Base-by-base conservation (phyloP, 2,888 invertebrate species). In the Lepeophtheirus nordmannii region DNA sequence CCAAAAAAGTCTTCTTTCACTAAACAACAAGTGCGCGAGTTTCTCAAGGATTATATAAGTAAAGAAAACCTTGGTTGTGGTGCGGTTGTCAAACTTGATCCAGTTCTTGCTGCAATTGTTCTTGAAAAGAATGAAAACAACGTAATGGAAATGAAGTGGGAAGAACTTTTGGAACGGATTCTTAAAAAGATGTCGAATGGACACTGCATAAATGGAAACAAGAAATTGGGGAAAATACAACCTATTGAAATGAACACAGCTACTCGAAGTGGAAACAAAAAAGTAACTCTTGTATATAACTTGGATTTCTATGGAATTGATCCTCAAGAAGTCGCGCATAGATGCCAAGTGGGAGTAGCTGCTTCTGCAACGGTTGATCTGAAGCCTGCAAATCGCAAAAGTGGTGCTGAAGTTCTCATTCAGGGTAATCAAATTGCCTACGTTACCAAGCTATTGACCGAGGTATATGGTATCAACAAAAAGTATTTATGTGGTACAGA, bases 241-340 rank as follows among this genome's bases (percentile, higher is more conserved):
- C 72, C 81, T 56, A 83, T 93, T 70, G 82, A 82, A 71, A 84
- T 93, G 78, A 82, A 82, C 17, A 82, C 89, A 9, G 84, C 82
- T 22, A 83, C 83, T n/a, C 78, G 92, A 68, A 83, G 85, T 23
- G 86, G 88, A 23, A 89, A 89, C 74, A 93, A 93, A 75, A 91
- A 90, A 81, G 91, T 89, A 65, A 94, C 94, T 1, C 76, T 93
- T 63, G 83, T 96, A 1, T 88, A 89, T 71, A 92, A 94, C 77
- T 80, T 94, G 73, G 89, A 91, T 73, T 78, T 82, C 68, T 94
- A 84, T 76, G 91, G 92, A 38, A 87, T 94, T 71, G 84, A 83
- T 71, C 79, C 89, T 68, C 76, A 81, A 37, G 85, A 85, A 72
- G 85, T 94, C 75, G 84, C 86, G 20, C 85, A 85, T 73, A 82